Base-by-base conservation (phyloP, 2,113 vertebrate species). In the Cavia aperea region DNA sequence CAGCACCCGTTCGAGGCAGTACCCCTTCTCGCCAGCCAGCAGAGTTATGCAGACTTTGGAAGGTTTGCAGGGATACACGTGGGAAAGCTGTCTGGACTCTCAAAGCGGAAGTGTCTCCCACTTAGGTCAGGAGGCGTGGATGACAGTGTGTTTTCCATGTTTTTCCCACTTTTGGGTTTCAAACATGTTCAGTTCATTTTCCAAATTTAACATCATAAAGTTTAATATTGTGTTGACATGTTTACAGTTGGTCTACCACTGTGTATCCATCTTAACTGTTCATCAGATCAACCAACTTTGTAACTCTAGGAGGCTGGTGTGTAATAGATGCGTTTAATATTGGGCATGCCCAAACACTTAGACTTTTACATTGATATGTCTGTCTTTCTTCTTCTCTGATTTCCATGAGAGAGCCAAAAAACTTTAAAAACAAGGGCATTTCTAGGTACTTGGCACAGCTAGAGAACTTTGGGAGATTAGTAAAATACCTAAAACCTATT, bases 1-100 rank as follows among this genome's bases (percentile, higher is more conserved):
- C 81, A 0, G 0, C 96, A 97, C 94, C 96, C 97, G 86, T 94
- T 93, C 68, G 72, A 23, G 86, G 86, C 81, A 93, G 49, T 92
- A 75, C 81, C n/a, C 72, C 73, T 62, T 86, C 92, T 90, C 1
- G 51, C 83, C 92, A 90, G 62, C 78, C 96, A 85, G 90, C 56
- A 93, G 90, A 88, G 65, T 93, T 95, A 51, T 0, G 62, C 43
- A 96, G 94, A 93, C n/a, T 26, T 29, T 49, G 75, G 83, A 92
- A 91, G 18, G n/a, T 92, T 96, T 72, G 58, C 90, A 29, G 93
- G 78, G 56, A 90, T 88, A 89, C 90, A 84, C 33, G 31, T 43
- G 73, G 43, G 82, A 95, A 90, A 31, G 66, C 10, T 58, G 21
- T 33, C 24, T 94, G 13, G 21, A 72, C 81, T 91, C 96, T 90